Conservation (phyloP, 2,797 vertebrate genomes). For the Oceanodroma leucorhoa region DNA sequence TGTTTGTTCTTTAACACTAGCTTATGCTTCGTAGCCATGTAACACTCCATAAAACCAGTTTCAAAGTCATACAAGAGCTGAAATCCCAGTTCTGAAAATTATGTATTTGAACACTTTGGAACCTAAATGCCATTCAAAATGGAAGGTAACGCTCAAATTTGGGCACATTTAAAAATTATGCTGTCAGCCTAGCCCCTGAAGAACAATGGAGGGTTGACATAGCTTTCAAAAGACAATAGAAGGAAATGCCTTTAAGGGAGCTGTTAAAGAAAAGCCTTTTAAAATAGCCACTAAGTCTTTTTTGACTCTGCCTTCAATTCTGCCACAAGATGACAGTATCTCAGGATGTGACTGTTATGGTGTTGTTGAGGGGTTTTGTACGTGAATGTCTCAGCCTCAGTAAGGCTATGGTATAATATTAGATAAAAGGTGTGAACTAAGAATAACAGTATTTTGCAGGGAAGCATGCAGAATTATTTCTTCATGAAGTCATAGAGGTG, state of each 20-base stretch:
- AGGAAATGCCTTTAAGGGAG: constrained; percentile 39
- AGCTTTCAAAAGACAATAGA: constrained; percentile 27
- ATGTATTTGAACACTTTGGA: neutral
- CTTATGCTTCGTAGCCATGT: neutral
- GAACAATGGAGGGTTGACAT: constrained; percentile 2
- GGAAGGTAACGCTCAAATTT: neutral
- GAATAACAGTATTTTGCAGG: neutral
- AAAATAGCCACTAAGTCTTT: constrained; percentile 3
- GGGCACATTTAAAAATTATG: neutral
- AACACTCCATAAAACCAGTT: neutral
- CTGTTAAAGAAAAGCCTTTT: constrained; percentile 32
- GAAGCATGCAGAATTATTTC: neutral
- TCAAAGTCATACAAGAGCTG: neutral
- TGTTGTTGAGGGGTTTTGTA: neutral
- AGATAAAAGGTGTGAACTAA: neutral
- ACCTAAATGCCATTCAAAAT: neutral
- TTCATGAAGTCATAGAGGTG: neutral
- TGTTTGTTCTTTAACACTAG: neutral
- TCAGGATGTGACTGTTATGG: neutral
- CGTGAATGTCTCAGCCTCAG: neutral
- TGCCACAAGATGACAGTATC: neutral
- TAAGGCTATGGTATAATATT: neutral
- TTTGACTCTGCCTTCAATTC: neutral
- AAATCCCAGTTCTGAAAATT: neutral
- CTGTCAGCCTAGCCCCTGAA: neutral